Percentiles rank a stretch among this genome's conserved stretches.
phyloP scores from a whole-genome alignment of 2,888 invertebrate genomes.

The Subacronicta megacephala region DNA sequence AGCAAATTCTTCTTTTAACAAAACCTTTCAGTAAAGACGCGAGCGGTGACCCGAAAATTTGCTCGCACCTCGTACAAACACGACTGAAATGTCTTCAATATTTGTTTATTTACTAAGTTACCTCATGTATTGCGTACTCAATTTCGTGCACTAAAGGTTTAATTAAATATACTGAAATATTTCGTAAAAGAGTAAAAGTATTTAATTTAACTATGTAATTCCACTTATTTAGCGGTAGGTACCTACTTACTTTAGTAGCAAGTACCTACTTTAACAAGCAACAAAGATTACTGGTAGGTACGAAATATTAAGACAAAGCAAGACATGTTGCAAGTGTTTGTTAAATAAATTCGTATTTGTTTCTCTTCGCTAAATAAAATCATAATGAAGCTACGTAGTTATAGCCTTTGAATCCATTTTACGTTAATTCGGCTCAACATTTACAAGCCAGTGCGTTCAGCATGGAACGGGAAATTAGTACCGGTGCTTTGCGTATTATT shows the following conservation, averaged over 20 bases:
- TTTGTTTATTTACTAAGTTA: constrained; percentile 58
- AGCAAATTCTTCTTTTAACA: constrained; percentile 66
- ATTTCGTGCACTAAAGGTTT: constrained; percentile 21
- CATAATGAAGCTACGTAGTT: not conserved
- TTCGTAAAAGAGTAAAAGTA: constrained; percentile 8
- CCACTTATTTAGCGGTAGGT: not conserved
- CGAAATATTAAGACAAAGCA: no score
- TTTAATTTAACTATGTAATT: constrained; percentile 1
- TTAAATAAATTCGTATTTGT: not conserved
- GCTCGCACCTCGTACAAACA: constrained; percentile 69
- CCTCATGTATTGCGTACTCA: constrained; percentile 21
- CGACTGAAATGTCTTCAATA: constrained; percentile 66
- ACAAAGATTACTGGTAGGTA: no score
- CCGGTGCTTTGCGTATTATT: constrained; percentile 59
- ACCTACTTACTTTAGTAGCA: no score
- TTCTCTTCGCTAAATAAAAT: constrained; percentile 15
- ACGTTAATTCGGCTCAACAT: constrained; percentile 25
- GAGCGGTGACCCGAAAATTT: constrained; percentile 73
- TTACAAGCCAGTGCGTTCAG: constrained; percentile 46
- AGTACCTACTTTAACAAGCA: no score
- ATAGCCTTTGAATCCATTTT: constrained; percentile 23
- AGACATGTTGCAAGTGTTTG: no score
- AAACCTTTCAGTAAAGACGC: constrained; percentile 67
- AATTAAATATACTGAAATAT: constrained; percentile 26
- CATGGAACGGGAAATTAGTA: constrained; percentile 60